A percentile compares a stretch with the other conserved stretches of the same genome.
Evolutionary conservation across 2,888 invertebrate genomes (phyloP).

Genomic region (Horisme vitalbata): DNA sequence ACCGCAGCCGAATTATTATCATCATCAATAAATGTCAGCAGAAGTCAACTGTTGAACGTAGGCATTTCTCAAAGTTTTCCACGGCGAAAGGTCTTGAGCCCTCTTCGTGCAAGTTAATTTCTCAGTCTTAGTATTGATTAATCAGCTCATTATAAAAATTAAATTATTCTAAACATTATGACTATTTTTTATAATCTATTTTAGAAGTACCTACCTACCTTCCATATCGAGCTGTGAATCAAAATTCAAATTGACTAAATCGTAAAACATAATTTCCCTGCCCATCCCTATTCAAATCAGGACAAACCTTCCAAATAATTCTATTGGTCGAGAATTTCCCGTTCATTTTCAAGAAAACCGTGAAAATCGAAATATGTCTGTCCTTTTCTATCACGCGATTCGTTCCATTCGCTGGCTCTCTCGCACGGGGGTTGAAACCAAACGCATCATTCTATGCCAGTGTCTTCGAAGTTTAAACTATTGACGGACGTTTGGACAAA

Average conservation of each 20-base stretch:
- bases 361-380: conserved; percentile 53
- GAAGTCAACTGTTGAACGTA: too few species aligned
- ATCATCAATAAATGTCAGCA: too few species aligned
- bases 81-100: too few species aligned
- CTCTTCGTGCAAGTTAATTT: too few species aligned
- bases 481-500: conserved; percentile 67
- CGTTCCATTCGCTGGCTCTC: conserved; percentile 48
- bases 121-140: too few species aligned
- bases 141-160: too few species aligned
- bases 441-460: conserved; percentile 57
- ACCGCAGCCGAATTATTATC: too few species aligned
- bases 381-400: conserved; percentile 47
- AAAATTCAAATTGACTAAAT: conserved; percentile 11
- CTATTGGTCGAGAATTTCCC: conserved; percentile 56
- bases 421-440: conserved; percentile 63
- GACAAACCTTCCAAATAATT: conserved; percentile 39
- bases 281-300: conserved; percentile 27
- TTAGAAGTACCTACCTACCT: too few species aligned
- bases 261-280: conserved; percentile 9
- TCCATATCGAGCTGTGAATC: conserved; percentile 22
- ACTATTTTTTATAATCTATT: background rate
- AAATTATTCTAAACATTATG: too few species aligned
- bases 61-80: too few species aligned
- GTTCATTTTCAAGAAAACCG: conserved; percentile 61
- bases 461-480: conserved; percentile 70